Conservation (phyloP, 2,113 vertebrate species). For the Sorex fumeus region DNA sequence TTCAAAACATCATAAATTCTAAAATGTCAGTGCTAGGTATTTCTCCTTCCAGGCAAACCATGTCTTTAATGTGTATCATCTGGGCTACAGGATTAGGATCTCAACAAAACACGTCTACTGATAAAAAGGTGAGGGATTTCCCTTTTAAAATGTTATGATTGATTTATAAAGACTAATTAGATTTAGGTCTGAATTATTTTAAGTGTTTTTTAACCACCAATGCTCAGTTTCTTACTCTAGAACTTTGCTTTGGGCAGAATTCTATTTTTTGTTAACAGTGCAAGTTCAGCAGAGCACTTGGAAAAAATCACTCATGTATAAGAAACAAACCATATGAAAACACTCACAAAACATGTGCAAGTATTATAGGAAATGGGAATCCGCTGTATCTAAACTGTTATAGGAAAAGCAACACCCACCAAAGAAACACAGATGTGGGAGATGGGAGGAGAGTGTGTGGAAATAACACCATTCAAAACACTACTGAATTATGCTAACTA, state of each 20-base stretch:
- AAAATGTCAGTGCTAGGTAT: conserved; percentile 12
- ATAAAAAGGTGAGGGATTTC: background rate
- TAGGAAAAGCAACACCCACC: background rate
- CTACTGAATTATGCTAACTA: background rate
- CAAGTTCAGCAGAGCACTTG: background rate
- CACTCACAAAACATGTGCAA: conserved; percentile 7
- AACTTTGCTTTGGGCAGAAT: conserved; percentile 20
- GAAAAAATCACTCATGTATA: background rate
- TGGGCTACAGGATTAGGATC: background rate
- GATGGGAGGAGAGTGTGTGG: background rate
- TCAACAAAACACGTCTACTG: background rate
- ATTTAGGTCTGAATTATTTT: background rate
- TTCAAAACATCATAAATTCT: conserved; percentile 44
- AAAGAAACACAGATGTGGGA: background rate
- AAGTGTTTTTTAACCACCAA: background rate
- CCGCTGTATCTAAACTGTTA: background rate
- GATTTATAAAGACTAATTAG: conserved; percentile 32
- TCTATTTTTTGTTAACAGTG: background rate
- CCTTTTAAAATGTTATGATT: background rate
- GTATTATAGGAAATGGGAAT: background rate
- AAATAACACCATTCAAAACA: background rate
- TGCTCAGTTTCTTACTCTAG: conserved; percentile 33
- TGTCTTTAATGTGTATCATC: conserved; percentile 5
- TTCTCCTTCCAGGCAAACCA: conserved; percentile 1
- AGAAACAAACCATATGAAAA: background rate